Conservation (phyloP, 2,113 vertebrate species). For the Notechis scutatus region DNA sequence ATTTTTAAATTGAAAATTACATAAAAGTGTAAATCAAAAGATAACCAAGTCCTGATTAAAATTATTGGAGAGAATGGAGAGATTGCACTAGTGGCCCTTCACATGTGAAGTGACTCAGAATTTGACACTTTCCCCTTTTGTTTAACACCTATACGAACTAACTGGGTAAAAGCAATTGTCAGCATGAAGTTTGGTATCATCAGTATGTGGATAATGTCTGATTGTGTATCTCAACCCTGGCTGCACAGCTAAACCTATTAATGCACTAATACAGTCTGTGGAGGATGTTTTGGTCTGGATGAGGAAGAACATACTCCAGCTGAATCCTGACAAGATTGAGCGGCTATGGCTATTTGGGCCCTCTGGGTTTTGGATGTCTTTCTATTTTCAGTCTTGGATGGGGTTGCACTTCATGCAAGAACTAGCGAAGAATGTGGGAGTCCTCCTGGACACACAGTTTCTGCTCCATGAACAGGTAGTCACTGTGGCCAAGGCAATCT, state of each 20-base stretch:
- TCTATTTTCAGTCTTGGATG: background rate
- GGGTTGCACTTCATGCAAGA: background rate
- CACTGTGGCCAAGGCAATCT: background rate
- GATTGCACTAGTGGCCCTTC: background rate
- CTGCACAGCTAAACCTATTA: background rate
- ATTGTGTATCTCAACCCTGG: background rate
- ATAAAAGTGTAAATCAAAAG: background rate
- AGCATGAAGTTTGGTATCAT: background rate
- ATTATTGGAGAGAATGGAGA: background rate
- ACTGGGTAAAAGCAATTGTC: background rate
- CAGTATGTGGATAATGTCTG: background rate
- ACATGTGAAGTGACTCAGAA: background rate
- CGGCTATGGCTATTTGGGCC: background rate
- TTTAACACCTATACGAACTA: background rate
- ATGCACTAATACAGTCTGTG: background rate
- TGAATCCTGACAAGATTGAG: background rate
- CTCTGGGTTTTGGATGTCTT: background rate
- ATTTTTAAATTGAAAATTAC: background rate
- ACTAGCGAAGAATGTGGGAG: background rate
- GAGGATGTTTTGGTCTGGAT: background rate
- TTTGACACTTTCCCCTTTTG: background rate
- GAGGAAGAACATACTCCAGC: background rate
- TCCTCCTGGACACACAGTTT: background rate
- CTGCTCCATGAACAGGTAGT: background rate
- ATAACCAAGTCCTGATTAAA: background rate